Evolutionary conservation across 2,797 vertebrate genomes (phyloP).

Genomic region (Enteromius thamalakanensis): DNA sequence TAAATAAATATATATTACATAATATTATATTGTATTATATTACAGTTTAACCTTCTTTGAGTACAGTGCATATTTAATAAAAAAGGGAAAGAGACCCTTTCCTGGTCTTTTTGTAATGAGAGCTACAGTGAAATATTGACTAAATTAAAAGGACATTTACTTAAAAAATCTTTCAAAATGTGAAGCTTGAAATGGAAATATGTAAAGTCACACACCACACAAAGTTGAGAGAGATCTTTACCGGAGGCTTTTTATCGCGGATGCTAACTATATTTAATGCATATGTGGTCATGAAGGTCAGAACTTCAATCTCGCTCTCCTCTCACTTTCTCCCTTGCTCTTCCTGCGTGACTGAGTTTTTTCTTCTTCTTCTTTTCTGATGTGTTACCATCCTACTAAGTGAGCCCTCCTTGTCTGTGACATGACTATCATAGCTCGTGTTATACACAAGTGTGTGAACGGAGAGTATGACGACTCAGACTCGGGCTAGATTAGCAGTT

Average conservation of each 20-base stretch:
- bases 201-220: not conserved
- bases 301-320: not conserved
- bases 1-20: not conserved
- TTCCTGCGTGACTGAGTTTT: not conserved
- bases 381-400: not conserved
- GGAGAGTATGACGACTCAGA: slow-evolving; percentile 33
- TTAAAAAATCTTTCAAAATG: not conserved
- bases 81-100: not conserved
- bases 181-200: not conserved
- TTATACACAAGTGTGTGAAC: slow-evolving; percentile 11
- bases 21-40: not conserved
- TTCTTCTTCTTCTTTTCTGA: not conserved
- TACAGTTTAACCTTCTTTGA: not conserved
- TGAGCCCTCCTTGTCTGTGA: slow-evolving; percentile 25
- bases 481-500: slow-evolving; percentile 59
- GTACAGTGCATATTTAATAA: not conserved
- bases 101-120: not conserved
- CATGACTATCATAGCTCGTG: not conserved
- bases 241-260: not conserved
- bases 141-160: not conserved
- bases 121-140: not conserved
- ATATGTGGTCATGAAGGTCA: not conserved
- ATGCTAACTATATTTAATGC: slow-evolving; percentile 16
- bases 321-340: not conserved
- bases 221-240: slow-evolving; percentile 11